Evolutionary conservation across 2,888 invertebrate species (phyloP), one percentile per base, ranked within the genome.

Genomic region (Saturnia japonica): DNA sequence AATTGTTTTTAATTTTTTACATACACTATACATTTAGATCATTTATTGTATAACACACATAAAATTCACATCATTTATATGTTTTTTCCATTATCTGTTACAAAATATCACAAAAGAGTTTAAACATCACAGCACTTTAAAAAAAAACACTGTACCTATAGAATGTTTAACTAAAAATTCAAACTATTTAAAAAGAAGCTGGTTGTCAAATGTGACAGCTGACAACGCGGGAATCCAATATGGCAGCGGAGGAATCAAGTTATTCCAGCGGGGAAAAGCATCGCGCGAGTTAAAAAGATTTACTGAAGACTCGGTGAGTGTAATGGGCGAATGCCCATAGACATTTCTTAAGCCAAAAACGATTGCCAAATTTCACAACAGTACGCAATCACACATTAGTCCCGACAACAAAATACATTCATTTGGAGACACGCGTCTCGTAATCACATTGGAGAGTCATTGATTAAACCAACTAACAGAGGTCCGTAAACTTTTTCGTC

Each of bases 331-430:
- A 77, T 82, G 81, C 78, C 78, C 76, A 71, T 76, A 76, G 74
- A 76, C 77, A 73, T 77, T 75, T n/a, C 64, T 40, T 12, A 64
- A 64, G 90, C 92, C 91, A 90, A 86, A 83, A 80, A 75, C 71
- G 78, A 81, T 77, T 92, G 92, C 92, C 92, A 92, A 92, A 88
- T 92, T 91, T 87, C 91, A 84, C 90, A 91, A 91, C 85, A 69
- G 28, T 25, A 8, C 42, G 47, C 47, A 68, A 68, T 68, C 60
- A 68, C 12, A 45, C 54, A 25, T 16, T 16, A 47, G 34, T 68
- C 47, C 45, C 34, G 40, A 19, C 12, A 40, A 62, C 16, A 28
- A 1, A 6, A 62, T 34, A 40, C 64, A 40, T 64, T 64, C 64
- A 64, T 64, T 19, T n/a, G 1, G 64, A 64, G 6, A 16, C n/a